A percentile compares a stretch with the other conserved stretches of the same genome.
Evolutionary conservation across 2,888 invertebrate species (phyloP).

Genomic region (Tipula vernalis): DNA sequence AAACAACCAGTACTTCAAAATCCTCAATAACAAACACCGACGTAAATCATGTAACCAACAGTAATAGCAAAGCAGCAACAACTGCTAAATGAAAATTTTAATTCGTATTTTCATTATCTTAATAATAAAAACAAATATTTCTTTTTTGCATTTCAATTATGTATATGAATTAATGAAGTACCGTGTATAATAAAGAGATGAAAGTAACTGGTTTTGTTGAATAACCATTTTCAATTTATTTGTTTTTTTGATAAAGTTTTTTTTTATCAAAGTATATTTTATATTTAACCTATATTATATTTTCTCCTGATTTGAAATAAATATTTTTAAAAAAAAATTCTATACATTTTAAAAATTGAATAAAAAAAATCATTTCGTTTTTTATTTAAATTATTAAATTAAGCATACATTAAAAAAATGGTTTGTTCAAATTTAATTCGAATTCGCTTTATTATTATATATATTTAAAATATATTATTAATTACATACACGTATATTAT

Average conservation of each 20-base stretch:
- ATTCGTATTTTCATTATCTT: background rate
- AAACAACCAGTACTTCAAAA: background rate
- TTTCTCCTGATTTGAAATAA: background rate
- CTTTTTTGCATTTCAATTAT: background rate
- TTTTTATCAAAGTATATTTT: background rate
- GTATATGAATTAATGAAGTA: background rate
- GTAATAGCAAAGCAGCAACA: slow-evolving; percentile 1
- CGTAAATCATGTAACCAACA: background rate
- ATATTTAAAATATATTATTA: background rate
- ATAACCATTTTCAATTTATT: background rate
- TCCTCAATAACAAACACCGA: background rate
- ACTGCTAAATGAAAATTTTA: slow-evolving; percentile 5
- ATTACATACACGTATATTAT: background rate
- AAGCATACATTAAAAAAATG: background rate
- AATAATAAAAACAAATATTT: background rate
- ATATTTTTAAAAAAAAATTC: background rate
- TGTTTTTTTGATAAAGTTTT: background rate
- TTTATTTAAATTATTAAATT: background rate
- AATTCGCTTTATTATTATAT: background rate
- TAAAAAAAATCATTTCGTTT: background rate
- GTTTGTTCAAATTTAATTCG: background rate
- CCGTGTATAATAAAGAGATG: background rate
- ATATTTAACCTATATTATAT: background rate
- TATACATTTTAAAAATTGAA: background rate
- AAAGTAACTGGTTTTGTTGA: background rate